A percentile compares a stretch with the other conserved stretches of the same genome.
Evolutionary conservation across 1,140 invertebrate genomes (phyloP).

Genomic region (Meloidogyne exigua): DNA sequence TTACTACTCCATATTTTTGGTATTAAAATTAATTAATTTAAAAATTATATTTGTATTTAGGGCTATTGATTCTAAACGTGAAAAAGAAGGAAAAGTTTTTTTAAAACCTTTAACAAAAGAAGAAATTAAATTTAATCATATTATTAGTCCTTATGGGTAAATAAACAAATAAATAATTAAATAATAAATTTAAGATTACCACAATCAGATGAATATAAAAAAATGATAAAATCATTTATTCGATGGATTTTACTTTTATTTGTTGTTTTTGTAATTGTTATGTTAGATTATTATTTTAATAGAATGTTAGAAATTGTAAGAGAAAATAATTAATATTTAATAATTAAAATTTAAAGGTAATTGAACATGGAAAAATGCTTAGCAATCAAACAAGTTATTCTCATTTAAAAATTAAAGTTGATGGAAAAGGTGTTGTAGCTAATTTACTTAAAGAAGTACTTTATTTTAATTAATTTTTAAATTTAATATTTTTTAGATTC

Average conservation of each 20-base stretch:
- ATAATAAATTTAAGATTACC: neutral
- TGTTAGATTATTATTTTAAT: slow-evolving; percentile 19
- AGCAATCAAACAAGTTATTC: neutral
- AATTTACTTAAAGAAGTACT: slow-evolving; percentile 24
- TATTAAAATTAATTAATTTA: neutral
- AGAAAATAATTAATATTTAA: neutral
- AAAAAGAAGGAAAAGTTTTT: slow-evolving; percentile 13
- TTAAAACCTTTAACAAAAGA: neutral
- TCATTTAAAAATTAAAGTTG: slow-evolving; percentile 18
- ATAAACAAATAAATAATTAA: neutral
- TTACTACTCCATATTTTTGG: slow-evolving; percentile 30
- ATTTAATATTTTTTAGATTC: neutral
- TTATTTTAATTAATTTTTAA: neutral
- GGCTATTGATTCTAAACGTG: slow-evolving; percentile 26
- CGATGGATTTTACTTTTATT: slow-evolving; percentile 18
- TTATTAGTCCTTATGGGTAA: slow-evolving; percentile 21
- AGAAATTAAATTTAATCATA: slow-evolving; percentile 22
- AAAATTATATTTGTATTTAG: neutral
- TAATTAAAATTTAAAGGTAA: neutral
- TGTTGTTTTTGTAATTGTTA: slow-evolving; percentile 14
- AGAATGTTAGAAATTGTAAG: slow-evolving; percentile 12
- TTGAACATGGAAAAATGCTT: slow-evolving; percentile 6
- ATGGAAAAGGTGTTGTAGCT: slow-evolving; percentile 23
- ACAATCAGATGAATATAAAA: slow-evolving; percentile 13
- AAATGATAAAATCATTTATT: slow-evolving; percentile 17